Conservation (phyloP, 2,113 vertebrate genomes). For the Pseudopipra pipra region DNA sequence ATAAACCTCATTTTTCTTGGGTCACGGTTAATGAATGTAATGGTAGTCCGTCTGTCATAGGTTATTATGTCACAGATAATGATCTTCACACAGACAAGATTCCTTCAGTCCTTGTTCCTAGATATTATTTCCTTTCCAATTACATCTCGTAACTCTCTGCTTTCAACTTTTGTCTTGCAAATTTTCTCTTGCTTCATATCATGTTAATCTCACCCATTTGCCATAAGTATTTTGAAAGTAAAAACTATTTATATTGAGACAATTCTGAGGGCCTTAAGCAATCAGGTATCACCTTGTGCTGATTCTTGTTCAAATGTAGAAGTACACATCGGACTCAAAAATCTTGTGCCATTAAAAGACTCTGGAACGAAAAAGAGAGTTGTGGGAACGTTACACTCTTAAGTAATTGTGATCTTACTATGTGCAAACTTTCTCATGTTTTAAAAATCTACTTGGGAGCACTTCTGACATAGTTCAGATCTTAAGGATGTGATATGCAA, state of each 20-base stretch:
- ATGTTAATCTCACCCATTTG: background rate
- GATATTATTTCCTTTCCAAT: background rate
- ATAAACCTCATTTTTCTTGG: conserved; percentile 39
- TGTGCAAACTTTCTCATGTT: background rate
- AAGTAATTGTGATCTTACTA: background rate
- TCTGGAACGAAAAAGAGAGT: background rate
- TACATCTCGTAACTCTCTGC: background rate
- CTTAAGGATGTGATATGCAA: background rate
- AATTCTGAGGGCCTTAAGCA: background rate
- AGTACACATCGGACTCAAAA: background rate
- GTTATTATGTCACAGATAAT: conserved; percentile 10
- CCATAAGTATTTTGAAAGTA: background rate
- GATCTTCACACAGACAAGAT: background rate
- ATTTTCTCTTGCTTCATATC: background rate
- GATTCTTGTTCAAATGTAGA: background rate
- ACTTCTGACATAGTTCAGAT: background rate
- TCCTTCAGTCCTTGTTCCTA: background rate
- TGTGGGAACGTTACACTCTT: background rate
- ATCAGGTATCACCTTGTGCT: background rate
- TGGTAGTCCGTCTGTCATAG: background rate
- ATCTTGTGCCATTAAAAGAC: background rate
- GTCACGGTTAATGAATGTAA: background rate
- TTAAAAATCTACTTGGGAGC: background rate
- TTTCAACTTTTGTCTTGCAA: background rate
- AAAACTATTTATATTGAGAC: background rate